Percentiles rank a stretch among this genome's conserved stretches.
Conservation (phyloP, 2,888 invertebrate species). For the Dinocampus coccinellae region DNA sequence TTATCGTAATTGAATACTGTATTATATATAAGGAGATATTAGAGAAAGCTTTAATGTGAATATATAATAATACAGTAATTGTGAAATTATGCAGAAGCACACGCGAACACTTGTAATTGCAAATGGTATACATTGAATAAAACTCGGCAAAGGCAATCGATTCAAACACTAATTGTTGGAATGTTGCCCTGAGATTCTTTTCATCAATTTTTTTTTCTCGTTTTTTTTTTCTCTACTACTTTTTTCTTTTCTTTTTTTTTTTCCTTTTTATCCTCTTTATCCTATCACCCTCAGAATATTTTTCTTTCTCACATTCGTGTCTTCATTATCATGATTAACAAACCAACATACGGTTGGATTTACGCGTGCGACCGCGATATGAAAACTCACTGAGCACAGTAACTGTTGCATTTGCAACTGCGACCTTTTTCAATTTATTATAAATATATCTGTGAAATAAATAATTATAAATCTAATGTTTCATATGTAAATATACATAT, state of each 20-base stretch:
- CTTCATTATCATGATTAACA: conserved; percentile 22
- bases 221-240: not conserved
- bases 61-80: conserved; percentile 28
- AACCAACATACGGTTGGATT: not conserved
- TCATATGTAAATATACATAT: no score
- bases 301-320: not conserved
- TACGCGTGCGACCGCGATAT: not conserved
- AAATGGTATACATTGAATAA: conserved; percentile 14
- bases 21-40: not conserved
- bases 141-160: conserved; percentile 23
- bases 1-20: conserved; percentile 23
- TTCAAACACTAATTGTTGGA: conserved; percentile 30
- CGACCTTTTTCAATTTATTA: no score
- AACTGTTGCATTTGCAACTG: not conserved
- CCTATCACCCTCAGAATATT: no score
- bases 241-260: not conserved
- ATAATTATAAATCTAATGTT: no score
- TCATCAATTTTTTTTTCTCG: not conserved
- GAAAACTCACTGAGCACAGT: not conserved
- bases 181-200: conserved; percentile 5
- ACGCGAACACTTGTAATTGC: conserved; percentile 25
- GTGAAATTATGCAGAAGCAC: conserved; percentile 26
- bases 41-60: not conserved
- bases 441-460: no score
- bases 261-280: no score